A percentile compares a stretch with the other conserved stretches of the same genome.
Evolutionary conservation across 2,113 vertebrate species (phyloP).

Genomic region (Mesitornis unicolor): DNA sequence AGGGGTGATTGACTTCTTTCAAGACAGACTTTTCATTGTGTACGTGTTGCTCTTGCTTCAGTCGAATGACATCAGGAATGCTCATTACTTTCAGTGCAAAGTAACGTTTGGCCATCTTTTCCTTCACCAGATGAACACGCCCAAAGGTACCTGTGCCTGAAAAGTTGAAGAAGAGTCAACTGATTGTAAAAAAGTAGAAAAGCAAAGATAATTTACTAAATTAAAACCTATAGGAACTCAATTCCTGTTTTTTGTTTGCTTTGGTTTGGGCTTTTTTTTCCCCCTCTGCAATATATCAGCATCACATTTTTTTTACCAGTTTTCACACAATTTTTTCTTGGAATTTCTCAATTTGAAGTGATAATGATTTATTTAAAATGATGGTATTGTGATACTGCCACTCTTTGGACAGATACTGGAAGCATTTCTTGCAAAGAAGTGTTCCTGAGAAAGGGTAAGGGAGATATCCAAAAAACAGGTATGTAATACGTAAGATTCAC

Average conservation of each 20-base stretch:
- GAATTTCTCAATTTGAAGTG: not conserved
- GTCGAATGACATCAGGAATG: slow-evolving; percentile 91
- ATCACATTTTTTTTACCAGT: not conserved
- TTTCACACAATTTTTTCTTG: not conserved
- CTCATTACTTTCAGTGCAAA: slow-evolving; percentile 95
- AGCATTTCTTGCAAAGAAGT: not conserved
- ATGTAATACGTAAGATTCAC: not conserved
- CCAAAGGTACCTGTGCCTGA: slow-evolving; percentile 94
- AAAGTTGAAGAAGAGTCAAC: not conserved
- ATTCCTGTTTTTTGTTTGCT: not conserved
- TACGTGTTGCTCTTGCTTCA: slow-evolving; percentile 96
- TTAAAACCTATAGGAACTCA: not conserved
- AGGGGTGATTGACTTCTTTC: slow-evolving; percentile 89
- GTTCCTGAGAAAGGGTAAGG: not conserved
- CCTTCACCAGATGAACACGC: slow-evolving; percentile 89
- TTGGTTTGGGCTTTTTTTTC: no score
- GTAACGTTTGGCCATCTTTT: slow-evolving; percentile 81
- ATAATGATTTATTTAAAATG: not conserved
- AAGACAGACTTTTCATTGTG: slow-evolving; percentile 96
- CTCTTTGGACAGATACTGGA: not conserved
- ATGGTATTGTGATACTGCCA: not conserved
- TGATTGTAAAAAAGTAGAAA: not conserved
- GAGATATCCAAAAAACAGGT: not conserved
- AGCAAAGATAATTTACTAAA: not conserved
- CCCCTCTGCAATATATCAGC: not conserved